Evolutionary conservation across 2,113 vertebrate genomes (phyloP), one percentile per base, ranked within the genome.

Genomic region (Hippocampus zosterae): DNA sequence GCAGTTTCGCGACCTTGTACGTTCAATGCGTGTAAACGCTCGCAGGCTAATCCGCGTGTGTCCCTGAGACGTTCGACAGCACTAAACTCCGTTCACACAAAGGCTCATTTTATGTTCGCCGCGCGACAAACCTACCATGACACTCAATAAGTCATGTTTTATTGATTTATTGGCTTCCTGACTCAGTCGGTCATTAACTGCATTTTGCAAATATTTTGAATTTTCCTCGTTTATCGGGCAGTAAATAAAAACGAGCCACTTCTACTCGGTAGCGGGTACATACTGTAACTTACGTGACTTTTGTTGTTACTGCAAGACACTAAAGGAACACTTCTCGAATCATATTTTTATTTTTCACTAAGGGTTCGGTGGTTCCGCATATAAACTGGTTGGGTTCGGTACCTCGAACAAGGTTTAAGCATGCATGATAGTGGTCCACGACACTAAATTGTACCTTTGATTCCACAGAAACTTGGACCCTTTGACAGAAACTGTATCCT

Each of bases 401-500:
- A 37, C 33, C 33, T 37, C 33, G 5, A 6, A 37, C 33, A 37
- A 6, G 33, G 33, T 37, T 37, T 29, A 59, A 12, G 5, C 13
- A 29, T 33, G n/a, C 23, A 53, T n/a, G 12, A 52, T 52, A 52
- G 8, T 37, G 11, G 42, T 13, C 10, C 33, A 37, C 8, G 59
- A 37, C 15, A 9, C 18, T 6, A 25, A 65, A 16, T 1, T 67
- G n/a, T 66, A 41, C 71, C 3, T 64, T 77, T 85, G 48, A 18
- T 55, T 83, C 41, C 83, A 63, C 91, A 98, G 96, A 80, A 98
- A 98, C 83, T 84, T 97, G 94, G 97, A 98, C 83, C 96, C 96
- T 37, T 83, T 98, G 82, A 97, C 95, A 73, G 95, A 97, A 88
- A 97, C 95, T 41, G 95, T 97, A 96, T 97, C 95, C 94, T 96